Evolutionary conservation across 1,140 invertebrate genomes (phyloP).

Genomic region (Polypedilum vanderplanki): DNA sequence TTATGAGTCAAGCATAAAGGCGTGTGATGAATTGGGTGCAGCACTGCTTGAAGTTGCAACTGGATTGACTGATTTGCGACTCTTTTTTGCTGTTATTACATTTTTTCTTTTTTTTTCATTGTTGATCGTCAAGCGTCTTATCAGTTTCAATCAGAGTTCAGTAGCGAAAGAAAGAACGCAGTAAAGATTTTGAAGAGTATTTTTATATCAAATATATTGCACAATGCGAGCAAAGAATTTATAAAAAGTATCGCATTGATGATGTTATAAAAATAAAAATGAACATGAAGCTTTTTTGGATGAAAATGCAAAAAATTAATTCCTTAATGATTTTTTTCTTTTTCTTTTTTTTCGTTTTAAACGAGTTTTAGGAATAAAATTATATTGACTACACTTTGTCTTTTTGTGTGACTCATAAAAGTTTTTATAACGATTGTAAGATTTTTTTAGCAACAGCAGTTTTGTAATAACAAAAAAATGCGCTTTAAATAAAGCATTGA

Average conservation of each 20-base stretch:
- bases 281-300: conserved; percentile 2
- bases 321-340: conserved; percentile 1
- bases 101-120: not conserved
- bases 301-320: conserved; percentile 19
- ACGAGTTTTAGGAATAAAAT: too few species aligned
- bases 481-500: too few species aligned
- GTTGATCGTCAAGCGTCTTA: not conserved
- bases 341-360: not conserved
- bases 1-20: conserved; percentile 17
- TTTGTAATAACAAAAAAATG: too few species aligned
- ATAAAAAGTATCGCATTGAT: conserved; percentile 1
- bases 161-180: not conserved
- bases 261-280: conserved; percentile 20
- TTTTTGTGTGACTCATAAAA: too few species aligned
- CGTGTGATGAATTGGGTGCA: conserved; percentile 16
- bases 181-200: not conserved
- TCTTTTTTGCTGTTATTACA: not conserved
- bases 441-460: too few species aligned
- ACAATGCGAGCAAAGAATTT: too few species aligned
- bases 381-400: too few species aligned
- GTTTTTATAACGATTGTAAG: too few species aligned
- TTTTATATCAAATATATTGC: too few species aligned
- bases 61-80: conserved; percentile 16
- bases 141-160: not conserved
- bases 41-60: not conserved